These are phyloP conservation scores for Lipotes vexillifer DNA, from an alignment of 2,113 vertebrate species.

Conservation along the genomic window DNA sequence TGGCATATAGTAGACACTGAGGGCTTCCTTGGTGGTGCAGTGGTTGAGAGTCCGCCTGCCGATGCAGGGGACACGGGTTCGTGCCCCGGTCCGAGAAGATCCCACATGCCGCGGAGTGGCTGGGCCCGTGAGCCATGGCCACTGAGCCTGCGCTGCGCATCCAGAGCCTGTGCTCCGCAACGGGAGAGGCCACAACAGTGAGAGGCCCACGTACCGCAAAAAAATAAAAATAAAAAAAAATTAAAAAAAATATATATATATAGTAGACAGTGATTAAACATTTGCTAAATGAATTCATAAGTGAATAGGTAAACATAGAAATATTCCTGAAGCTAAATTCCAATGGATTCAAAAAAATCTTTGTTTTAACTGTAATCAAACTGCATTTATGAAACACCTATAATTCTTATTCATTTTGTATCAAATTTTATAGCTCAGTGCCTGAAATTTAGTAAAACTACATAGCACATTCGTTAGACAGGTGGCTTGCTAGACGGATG, in stretches of 20 bases:
- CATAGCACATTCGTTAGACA: neutral
- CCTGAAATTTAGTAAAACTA: conserved; percentile 19
- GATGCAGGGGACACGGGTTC: no score
- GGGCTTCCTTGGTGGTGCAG: no score
- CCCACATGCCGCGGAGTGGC: no score
- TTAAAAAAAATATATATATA: neutral
- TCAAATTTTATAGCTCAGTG: neutral
- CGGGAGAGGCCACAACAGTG: no score
- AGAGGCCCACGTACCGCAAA: no score
- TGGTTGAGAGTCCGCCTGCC: no score
- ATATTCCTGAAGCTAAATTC: neutral
- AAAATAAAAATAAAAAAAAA: no score
- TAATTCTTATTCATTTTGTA: neutral
- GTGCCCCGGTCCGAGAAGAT: no score
- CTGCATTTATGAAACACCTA: neutral
- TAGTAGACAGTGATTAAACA: neutral
- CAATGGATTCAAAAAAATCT: neutral
- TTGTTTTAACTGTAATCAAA: neutral
- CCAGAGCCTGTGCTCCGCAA: no score
- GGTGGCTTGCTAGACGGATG: neutral
- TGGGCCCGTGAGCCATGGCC: no score
- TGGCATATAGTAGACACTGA: neutral
- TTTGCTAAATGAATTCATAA: neutral
- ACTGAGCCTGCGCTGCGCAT: no score
- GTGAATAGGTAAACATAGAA: conserved; percentile 16